Conservation (phyloP, 2,797 vertebrate species). For the Chaetophractus vellerosus region DNA sequence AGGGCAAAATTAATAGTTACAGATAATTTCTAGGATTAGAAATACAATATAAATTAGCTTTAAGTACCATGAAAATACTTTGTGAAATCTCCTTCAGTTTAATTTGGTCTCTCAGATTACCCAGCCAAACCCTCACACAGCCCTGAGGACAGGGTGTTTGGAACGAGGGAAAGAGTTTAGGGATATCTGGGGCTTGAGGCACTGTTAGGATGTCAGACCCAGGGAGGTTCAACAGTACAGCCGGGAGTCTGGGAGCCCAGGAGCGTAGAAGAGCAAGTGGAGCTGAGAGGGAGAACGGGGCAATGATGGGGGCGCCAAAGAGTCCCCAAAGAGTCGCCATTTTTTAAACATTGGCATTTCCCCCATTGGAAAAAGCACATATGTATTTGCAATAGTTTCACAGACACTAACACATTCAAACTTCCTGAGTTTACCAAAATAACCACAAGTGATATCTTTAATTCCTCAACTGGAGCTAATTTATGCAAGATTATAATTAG, state of each 20-base stretch:
- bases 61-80: background rate
- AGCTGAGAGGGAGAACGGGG: too few species aligned
- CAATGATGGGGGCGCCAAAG: accelerated
- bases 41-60: background rate
- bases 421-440: constrained; percentile 35
- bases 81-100: background rate
- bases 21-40: background rate
- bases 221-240: accelerated
- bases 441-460: background rate
- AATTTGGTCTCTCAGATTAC: background rate
- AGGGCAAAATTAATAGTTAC: background rate
- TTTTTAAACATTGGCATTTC: background rate
- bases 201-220: background rate
- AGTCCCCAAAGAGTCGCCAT: background rate
- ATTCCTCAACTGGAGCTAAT: background rate
- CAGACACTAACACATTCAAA: background rate
- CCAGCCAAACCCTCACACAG: background rate
- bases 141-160: background rate
- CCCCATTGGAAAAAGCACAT: background rate
- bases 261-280: background rate
- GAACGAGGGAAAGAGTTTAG: background rate
- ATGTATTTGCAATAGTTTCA: constrained; percentile 50
- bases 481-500: background rate
- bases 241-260: too few species aligned
- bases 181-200: background rate